Percentiles rank a stretch among this genome's conserved stretches.
phyloP scores from a whole-genome alignment of 2,888 invertebrate species.

The Scaptomyza reducta region DNA sequence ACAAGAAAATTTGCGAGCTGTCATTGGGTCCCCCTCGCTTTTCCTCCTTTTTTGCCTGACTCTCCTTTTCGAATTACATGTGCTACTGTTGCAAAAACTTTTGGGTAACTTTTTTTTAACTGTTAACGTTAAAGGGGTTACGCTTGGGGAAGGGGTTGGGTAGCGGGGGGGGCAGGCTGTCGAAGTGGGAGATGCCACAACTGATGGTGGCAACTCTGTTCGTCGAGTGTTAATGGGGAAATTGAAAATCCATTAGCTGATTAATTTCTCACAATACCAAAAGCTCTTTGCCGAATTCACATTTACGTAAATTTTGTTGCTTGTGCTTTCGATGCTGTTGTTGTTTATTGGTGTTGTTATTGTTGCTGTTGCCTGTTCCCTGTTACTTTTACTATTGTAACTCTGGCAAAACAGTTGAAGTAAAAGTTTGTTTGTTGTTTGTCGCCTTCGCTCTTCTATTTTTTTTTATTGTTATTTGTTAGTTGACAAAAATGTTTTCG shows the following conservation, averaged over 20 bases:
- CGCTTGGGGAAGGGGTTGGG: no score
- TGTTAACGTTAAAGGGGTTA: background rate
- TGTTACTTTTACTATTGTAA: slow-evolving; percentile 28
- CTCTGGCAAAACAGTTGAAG: slow-evolving; percentile 52
- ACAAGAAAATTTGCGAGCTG: slow-evolving; percentile 71
- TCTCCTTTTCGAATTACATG: slow-evolving; percentile 27
- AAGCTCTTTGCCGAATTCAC: slow-evolving; percentile 52
- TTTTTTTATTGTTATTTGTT: slow-evolving; percentile 11
- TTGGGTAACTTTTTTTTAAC: slow-evolving; percentile 18
- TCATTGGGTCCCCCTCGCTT: slow-evolving; percentile 12
- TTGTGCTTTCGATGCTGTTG: slow-evolving; percentile 16
- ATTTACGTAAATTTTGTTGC: slow-evolving; percentile 71
- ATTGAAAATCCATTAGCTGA: slow-evolving; percentile 78
- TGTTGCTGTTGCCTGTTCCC: slow-evolving; percentile 18
- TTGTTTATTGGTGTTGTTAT: slow-evolving; percentile 19
- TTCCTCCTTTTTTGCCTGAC: background rate
- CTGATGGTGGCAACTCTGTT: slow-evolving; percentile 29
- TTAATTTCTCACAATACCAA: slow-evolving; percentile 67
- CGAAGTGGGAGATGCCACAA: slow-evolving; percentile 23
- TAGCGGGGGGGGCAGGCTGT: background rate
- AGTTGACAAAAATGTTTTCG: slow-evolving; percentile 66
- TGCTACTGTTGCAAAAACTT: slow-evolving; percentile 18
- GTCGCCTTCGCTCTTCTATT: slow-evolving; percentile 50
- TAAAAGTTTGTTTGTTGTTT: slow-evolving; percentile 67
- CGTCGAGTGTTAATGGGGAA: slow-evolving; percentile 70